phyloP scores from a whole-genome alignment of 2,113 vertebrate genomes.

The Cephalopholis sonnerati region DNA sequence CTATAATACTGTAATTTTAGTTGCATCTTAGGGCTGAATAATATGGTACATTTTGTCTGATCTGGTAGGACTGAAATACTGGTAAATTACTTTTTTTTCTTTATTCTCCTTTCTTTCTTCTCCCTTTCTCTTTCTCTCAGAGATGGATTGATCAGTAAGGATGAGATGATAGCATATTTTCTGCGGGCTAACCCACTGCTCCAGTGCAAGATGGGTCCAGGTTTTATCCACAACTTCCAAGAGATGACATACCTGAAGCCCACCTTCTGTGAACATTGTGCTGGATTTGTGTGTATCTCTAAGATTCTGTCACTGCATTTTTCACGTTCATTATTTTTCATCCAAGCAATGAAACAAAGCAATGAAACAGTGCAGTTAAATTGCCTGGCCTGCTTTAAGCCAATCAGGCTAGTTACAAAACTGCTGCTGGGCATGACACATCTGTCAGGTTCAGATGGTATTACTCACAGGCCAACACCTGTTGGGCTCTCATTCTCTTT shows the following conservation, averaged over 20 bases:
- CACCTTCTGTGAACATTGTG: conserved; percentile 98
- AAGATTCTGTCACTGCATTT: neutral
- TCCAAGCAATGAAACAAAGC: neutral
- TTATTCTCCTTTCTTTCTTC: neutral
- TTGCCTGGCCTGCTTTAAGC: too few relatives aligned
- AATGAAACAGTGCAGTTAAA: neutral
- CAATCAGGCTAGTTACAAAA: neutral
- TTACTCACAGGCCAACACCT: too few relatives aligned
- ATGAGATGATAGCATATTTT: conserved; percentile 99
- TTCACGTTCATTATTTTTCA: neutral
- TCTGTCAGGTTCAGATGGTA: neutral
- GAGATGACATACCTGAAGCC: conserved; percentile 98
- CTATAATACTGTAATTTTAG: neutral
- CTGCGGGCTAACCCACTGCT: conserved; percentile 95
- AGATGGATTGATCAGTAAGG: conserved; percentile 97
- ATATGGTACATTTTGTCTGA: neutral
- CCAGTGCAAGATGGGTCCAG: conserved; percentile 96
- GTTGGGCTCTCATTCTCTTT: neutral
- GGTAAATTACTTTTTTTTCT: neutral
- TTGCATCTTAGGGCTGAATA: neutral
- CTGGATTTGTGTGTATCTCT: conserved; percentile 95
- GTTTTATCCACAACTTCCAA: conserved; percentile 97
- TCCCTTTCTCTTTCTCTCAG: conserved; percentile 72
- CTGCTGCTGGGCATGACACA: neutral
- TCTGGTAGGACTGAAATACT: neutral